Conservation (phyloP, 1,140 invertebrate genomes). For the Drosophila albomicans region DNA sequence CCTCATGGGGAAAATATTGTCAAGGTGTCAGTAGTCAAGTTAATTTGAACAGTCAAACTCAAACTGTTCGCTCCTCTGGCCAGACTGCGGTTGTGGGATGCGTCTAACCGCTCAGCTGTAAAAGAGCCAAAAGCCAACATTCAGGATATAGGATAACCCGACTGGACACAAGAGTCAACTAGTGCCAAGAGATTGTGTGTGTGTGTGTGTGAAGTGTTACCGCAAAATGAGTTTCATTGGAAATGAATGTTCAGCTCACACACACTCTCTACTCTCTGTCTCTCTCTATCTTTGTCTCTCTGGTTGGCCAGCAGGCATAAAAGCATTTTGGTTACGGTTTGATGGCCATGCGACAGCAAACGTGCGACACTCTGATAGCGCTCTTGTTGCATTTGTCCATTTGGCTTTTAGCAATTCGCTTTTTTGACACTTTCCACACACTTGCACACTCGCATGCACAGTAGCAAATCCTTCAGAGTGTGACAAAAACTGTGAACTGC, state of each 20-base stretch:
- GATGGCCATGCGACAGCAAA: slow-evolving; percentile 30
- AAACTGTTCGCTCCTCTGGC: slow-evolving; percentile 2
- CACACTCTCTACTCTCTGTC: background rate
- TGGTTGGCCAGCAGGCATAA: slow-evolving; percentile 40
- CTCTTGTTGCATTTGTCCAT: slow-evolving; percentile 30
- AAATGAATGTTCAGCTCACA: slow-evolving; percentile 61
- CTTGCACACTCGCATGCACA: background rate
- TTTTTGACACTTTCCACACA: slow-evolving; percentile 44
- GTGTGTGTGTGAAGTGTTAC: slow-evolving; percentile 65
- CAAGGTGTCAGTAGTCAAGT: slow-evolving; percentile 81
- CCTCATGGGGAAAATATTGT: slow-evolving; percentile 65
- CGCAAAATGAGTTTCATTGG: slow-evolving; percentile 81
- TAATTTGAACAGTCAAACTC: slow-evolving; percentile 65
- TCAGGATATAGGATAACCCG: slow-evolving; percentile 56
- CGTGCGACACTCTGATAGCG: slow-evolving; percentile 24
- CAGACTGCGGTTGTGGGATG: slow-evolving; percentile 64
- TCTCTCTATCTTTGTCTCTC: background rate
- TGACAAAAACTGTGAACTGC: slow-evolving; percentile 7
- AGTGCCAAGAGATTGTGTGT: background rate
- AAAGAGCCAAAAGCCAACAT: slow-evolving; percentile 74
- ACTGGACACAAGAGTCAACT: slow-evolving; percentile 40
- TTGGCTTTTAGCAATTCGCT: slow-evolving; percentile 51
- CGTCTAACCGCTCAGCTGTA: slow-evolving; percentile 74
- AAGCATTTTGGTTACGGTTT: slow-evolving; percentile 73
- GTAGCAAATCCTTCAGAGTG: background rate